Conservation (phyloP, 2,113 vertebrate species). For the Haemorhous mexicanus region DNA sequence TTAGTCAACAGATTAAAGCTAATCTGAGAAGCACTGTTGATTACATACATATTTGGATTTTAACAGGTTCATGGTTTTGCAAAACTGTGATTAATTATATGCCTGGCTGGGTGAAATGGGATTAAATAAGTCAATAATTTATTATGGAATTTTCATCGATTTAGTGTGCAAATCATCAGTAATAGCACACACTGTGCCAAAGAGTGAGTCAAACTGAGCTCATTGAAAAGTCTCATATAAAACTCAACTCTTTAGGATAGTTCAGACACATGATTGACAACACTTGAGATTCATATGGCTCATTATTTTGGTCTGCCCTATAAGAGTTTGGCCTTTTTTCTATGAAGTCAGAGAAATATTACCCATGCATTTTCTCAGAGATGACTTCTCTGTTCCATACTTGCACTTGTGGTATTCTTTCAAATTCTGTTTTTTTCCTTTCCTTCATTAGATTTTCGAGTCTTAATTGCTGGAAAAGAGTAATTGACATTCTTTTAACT, state of each 20-base stretch:
- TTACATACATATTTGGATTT: constrained; percentile 3
- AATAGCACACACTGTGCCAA: neutral
- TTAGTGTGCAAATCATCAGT: constrained; percentile 20
- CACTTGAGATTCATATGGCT: neutral
- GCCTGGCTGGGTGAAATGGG: constrained; percentile 29
- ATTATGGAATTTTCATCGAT: constrained; percentile 44
- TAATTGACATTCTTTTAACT: neutral
- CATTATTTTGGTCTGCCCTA: neutral
- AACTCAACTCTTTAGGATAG: neutral
- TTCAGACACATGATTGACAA: neutral
- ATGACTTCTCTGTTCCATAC: neutral
- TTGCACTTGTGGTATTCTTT: neutral
- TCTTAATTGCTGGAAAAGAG: neutral
- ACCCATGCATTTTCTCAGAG: neutral
- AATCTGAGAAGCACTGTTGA: constrained; percentile 12
- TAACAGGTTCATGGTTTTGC: constrained; percentile 12
- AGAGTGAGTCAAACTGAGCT: neutral
- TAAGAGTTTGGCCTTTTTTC: neutral
- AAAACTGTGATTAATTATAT: constrained; percentile 32
- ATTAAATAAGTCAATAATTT: constrained; percentile 44
- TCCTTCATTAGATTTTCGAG: neutral
- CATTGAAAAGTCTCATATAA: constrained; percentile 19
- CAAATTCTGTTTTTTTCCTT: neutral
- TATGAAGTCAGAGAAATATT: neutral
- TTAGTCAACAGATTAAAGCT: constrained; percentile 10